A percentile compares a stretch with the other conserved stretches of the same genome.
Conservation (phyloP, 2,888 invertebrate genomes). For the Ectobius pallidus region DNA sequence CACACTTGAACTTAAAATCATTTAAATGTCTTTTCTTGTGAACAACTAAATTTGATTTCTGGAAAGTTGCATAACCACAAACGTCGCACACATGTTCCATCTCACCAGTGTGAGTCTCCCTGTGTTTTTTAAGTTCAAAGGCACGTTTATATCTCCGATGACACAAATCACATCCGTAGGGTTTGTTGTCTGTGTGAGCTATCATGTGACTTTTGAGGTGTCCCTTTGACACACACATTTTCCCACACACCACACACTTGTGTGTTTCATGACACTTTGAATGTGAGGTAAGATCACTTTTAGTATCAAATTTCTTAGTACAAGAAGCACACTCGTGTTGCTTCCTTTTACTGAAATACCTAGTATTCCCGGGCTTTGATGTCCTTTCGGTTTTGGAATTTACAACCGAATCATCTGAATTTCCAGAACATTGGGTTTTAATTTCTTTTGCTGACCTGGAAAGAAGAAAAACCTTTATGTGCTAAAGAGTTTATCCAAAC, state of each 20-base stretch:
- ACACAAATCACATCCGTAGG: conserved; percentile 55
- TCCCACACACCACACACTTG: conserved; percentile 35
- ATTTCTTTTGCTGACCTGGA: conserved; percentile 38
- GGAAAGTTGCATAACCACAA: conserved; percentile 50
- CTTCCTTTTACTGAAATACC: neutral
- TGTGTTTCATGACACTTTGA: conserved; percentile 46
- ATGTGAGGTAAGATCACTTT: neutral
- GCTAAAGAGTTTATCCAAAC: conserved; percentile 23
- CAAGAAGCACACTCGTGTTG: neutral
- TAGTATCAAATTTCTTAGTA: neutral
- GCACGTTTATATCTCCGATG: conserved; percentile 48
- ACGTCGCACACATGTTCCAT: conserved; percentile 50
- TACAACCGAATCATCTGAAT: neutral
- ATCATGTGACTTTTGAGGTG: conserved; percentile 52
- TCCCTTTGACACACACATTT: conserved; percentile 37
- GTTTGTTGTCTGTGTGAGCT: conserved; percentile 58
- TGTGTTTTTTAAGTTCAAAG: conserved; percentile 48
- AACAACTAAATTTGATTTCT: conserved; percentile 50
- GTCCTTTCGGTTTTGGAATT: neutral
- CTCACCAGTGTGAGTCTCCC: conserved; percentile 49
- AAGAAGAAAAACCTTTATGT: conserved; percentile 40
- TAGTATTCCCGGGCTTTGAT: neutral
- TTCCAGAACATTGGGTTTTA: conserved; percentile 32
- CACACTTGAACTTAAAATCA: conserved; percentile 60
- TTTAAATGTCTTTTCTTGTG: conserved; percentile 54